Evolutionary conservation across 92 coral and sea anemone genomes (phyloP).

Genomic region (Actinostola sp.): DNA sequence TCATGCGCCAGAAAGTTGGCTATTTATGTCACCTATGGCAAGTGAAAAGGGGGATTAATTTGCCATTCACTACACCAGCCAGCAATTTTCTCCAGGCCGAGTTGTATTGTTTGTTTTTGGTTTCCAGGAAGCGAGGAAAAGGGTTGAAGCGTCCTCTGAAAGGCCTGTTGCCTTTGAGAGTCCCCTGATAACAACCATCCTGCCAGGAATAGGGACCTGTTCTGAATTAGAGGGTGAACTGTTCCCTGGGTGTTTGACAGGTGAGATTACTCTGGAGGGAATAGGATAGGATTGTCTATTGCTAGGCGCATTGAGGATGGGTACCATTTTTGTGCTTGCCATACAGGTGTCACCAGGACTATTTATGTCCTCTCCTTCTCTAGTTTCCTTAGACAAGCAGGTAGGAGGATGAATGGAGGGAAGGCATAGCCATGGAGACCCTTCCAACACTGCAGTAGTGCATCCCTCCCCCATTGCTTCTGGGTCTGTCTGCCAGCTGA

Average conservation of each 20-base stretch:
- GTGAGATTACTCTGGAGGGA: constrained; percentile 16
- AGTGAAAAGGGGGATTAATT: constrained; percentile 29
- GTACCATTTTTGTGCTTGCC: constrained; percentile 52
- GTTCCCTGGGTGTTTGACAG: constrained; percentile 19
- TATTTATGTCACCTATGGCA: constrained; percentile 14
- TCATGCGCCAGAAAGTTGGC: constrained; percentile 13
- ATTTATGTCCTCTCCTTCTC: constrained; percentile 16
- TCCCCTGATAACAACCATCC: constrained; percentile 36
- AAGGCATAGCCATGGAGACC: constrained; percentile 23
- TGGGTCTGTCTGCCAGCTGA: constrained; percentile 25
- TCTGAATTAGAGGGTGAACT: constrained; percentile 27
- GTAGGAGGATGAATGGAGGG: constrained; percentile 38
- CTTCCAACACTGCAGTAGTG: constrained; percentile 30
- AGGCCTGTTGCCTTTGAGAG: constrained; percentile 25
- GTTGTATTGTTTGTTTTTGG: constrained; percentile 26
- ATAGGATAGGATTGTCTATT: constrained; percentile 31
- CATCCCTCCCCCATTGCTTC: constrained; percentile 39
- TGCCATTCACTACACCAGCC: constrained; percentile 36
- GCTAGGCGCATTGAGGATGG: constrained; percentile 26
- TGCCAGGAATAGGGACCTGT: constrained; percentile 32
- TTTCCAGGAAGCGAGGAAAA: constrained; percentile 32
- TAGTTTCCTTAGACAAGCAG: constrained; percentile 30
- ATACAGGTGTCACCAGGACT: constrained; percentile 26
- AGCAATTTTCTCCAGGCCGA: constrained; percentile 30
- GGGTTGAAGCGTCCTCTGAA: constrained; percentile 39